A percentile compares a stretch with the other conserved stretches of the same genome.
Evolutionary conservation across 37 sponge, comb jelly and placozoan genomes (phyloP).

Genomic region (Dysidea cf. avara): DNA sequence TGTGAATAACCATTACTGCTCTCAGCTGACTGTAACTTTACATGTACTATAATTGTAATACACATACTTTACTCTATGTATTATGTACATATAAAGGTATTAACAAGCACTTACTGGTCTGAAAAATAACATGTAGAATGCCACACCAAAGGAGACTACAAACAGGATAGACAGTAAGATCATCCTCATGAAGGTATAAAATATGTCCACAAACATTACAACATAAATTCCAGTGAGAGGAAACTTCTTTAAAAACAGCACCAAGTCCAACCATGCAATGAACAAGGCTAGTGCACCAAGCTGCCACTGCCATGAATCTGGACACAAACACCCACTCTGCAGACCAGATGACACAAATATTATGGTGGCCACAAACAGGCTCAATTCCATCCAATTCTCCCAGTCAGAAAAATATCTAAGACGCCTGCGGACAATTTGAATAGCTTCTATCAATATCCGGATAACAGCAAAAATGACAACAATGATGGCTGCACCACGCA

Average conservation of each 20-base stretch:
- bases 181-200: conserved; percentile 84
- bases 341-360: conserved; percentile 52
- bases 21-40: too few relatives aligned
- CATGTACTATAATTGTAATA: too few relatives aligned
- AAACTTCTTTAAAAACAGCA: conserved; percentile 72
- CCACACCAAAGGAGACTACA: conserved; percentile 84
- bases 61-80: too few relatives aligned
- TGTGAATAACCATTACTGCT: too few relatives aligned
- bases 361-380: conserved; percentile 32
- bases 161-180: conserved; percentile 74
- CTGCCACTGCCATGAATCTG: conserved; percentile 81
- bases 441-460: conserved; percentile 43
- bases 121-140: conserved; percentile 89
- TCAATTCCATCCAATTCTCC: conserved; percentile 64
- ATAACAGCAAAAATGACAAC: conserved; percentile 49
- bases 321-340: conserved; percentile 27
- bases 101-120: conserved; percentile 25
- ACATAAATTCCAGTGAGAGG: conserved; percentile 93
- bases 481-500: conserved; percentile 25
- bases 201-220: conserved; percentile 91
- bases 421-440: conserved; percentile 53
- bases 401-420: conserved; percentile 40
- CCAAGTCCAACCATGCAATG: conserved; percentile 87
- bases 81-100: too few relatives aligned
- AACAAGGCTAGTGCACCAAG: conserved; percentile 84